Evolutionary conservation across 2,888 invertebrate genomes (phyloP), one percentile per base, ranked within the genome.

Genomic region (Sinopyrophorus schimmeli): DNA sequence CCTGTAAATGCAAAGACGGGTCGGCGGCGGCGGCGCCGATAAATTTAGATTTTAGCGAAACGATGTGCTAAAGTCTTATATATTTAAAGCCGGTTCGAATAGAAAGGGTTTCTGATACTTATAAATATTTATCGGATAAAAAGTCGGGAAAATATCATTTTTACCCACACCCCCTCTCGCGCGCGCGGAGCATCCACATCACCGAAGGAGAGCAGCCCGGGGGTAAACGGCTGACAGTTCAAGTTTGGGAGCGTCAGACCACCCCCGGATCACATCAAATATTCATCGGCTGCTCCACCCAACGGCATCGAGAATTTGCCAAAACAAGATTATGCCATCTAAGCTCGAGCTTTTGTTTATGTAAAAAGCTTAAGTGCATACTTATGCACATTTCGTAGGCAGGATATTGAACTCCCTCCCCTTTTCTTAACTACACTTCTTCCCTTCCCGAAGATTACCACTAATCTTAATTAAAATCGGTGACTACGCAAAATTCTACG

Each of bases 211-310:
- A 23, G 10, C 21, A 9, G n/a, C 6, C 10, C 6, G 10, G 37
- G 37, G 38, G 46, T 32, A 46, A 46, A 38, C 37, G 46, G 37
- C 46, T 47, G 47, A 47, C 47, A 47, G 47, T 32, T 47, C 26
- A 28, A 47, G 37, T 39, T 40, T 34, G 40, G 47, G 27, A 31
- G 50, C 34, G 41, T 40, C 37, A 35, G 34, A 30, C 40, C 46
- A 35, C n/a, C n/a, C 27, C 44, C 32, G 56, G 54, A 51, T 54
- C 56, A 47, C 54, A 58, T 58, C 58, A 58, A 58, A 58, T 58
- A 58, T 58, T 58, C 58, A 58, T 58, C 58, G 57, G 46, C 39
- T 44, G 48, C 41, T 47, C 38, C 53, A 30, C 47, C 47, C 55
- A 51, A 40, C 47, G 40, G 44, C 41, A 50, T 50, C 47, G 38